These are phyloP conservation scores for Capitulum mitella DNA, from an alignment of 2,888 invertebrate species.

Conservation along the genomic window DNA sequence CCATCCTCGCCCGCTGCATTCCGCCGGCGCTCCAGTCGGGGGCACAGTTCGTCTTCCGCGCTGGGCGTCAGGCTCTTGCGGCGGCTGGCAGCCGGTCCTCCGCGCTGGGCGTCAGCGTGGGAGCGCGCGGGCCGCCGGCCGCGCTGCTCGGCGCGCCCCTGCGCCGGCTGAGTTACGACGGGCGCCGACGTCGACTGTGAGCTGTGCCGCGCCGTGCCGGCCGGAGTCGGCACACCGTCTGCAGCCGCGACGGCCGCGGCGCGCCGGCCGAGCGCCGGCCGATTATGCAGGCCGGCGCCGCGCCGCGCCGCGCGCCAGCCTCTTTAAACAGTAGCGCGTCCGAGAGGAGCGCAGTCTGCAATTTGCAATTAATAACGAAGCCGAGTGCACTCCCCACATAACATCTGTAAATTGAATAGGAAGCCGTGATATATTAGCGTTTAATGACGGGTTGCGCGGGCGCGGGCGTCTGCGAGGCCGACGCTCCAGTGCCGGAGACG, in stretches of 20 bases:
- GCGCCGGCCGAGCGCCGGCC: no score
- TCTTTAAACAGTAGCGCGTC: not conserved
- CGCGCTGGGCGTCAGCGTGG: no score
- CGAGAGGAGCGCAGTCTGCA: not conserved
- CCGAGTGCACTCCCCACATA: not conserved
- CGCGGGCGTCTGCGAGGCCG: not conserved
- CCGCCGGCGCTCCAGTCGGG: no score
- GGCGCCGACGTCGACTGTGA: not conserved
- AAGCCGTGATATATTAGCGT: not conserved
- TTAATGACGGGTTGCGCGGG: not conserved
- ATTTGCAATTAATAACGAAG: conserved; percentile 18
- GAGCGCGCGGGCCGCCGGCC: no score
- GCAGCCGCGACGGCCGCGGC: no score
- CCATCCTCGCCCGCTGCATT: no score
- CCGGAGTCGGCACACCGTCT: not conserved
- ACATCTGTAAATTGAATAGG: not conserved
- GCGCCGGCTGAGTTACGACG: not conserved
- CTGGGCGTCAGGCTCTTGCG: no score
- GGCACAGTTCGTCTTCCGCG: no score
- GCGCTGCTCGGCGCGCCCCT: not conserved
- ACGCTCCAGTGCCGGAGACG: not conserved
- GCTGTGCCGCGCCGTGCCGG: not conserved
- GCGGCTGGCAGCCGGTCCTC: no score
- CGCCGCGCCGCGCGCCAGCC: not conserved
- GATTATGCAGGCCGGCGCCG: no score